Base-by-base conservation (phyloP, 2,888 invertebrate species). In the Lissocephala sabroskyi region DNA sequence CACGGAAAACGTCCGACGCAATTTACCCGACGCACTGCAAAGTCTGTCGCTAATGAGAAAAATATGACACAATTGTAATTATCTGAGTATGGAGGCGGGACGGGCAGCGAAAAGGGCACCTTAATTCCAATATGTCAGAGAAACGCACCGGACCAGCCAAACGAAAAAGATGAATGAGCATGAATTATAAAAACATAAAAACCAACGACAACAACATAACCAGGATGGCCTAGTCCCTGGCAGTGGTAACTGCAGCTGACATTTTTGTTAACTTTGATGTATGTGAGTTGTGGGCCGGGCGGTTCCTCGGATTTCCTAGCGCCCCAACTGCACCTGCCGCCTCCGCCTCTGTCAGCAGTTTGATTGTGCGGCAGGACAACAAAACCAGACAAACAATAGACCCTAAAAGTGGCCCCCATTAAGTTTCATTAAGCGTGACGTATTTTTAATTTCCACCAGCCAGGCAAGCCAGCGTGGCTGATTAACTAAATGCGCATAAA, bases 401-500 rank as follows among this genome's bases (percentile, higher is more conserved):
- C 43, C 48, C 51, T 33, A 41, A 55, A 54, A 54, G 49, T 55
- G 62, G 52, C 57, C 62, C 59, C 79, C 58, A 77, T 76, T 60
- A 76, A 79, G 75, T 79, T 79, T 79, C 79, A 73, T 73, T 73
- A 79, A 56, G 54, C 71, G 66, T 73, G 77, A 77, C 71, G 79
- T 65, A 54, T 68, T 19, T 30, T n/a, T 30, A 37, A 23, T 37
- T 37, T 35, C 7, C 30, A n/a, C 11, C 13, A 45, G 39, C 52
- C 52, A 57, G 44, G 47, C n/a, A 61, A 56, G 62, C 45, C 53
- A 52, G 65, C 71, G 59, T 71, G 66, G 66, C 68, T 71, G 71
- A 68, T 68, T 68, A 68, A 75, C 74, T 70, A 68, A 74, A 62
- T 57, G 70, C 60, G 44, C 70, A 74, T 60, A 68, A 65, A 68